These are phyloP conservation scores for Helarctos malayanus DNA, from an alignment of 2,797 vertebrate genomes.

Conservation along the genomic window DNA sequence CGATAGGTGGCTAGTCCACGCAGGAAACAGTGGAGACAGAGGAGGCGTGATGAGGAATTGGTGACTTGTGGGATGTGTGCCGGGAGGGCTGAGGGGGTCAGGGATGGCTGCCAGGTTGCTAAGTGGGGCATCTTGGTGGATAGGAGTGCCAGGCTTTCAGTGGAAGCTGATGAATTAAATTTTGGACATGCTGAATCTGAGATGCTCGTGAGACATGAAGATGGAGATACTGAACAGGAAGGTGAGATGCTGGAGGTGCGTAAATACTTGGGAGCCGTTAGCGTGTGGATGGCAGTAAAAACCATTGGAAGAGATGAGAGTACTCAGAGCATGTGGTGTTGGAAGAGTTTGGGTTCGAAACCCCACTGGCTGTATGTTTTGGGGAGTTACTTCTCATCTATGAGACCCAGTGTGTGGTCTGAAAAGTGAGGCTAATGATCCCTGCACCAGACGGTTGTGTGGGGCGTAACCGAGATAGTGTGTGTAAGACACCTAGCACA, in stretches of 20 bases:
- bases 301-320: not conserved
- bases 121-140: not conserved
- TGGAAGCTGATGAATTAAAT: not conserved
- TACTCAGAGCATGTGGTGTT: not conserved
- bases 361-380: not conserved
- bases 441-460: not conserved
- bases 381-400: not conserved
- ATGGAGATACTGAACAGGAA: not conserved
- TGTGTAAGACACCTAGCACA: not conserved
- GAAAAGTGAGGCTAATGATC: not conserved
- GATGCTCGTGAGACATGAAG: not conserved
- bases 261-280: not conserved
- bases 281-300: not conserved
- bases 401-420: not conserved
- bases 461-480: not conserved
- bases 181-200: not conserved
- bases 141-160: not conserved
- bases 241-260: not conserved
- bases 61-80: not conserved
- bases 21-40: not conserved
- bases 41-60: not conserved
- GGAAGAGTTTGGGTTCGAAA: not conserved
- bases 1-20: not conserved
- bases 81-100: not conserved
- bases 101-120: not conserved